These are phyloP conservation scores for Eira barbara DNA, from an alignment of 2,113 vertebrate species.

Conservation along the genomic window DNA sequence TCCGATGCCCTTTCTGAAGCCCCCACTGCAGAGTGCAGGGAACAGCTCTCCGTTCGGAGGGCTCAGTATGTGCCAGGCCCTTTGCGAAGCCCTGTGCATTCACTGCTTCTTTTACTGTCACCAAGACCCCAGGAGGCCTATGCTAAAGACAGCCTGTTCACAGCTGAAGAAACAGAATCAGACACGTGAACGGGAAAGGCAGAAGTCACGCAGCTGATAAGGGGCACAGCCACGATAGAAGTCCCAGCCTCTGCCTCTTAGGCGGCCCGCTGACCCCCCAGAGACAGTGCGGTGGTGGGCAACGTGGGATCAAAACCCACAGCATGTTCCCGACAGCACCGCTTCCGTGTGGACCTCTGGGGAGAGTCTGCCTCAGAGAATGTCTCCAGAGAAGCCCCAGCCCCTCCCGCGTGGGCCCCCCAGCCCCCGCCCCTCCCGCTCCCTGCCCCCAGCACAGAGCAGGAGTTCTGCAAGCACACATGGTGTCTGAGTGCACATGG, in stretches of 20 bases:
- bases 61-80: neutral
- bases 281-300: neutral
- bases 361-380: neutral
- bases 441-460: too few species aligned
- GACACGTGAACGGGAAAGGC: neutral
- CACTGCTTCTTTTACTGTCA: neutral
- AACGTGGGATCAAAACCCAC: neutral
- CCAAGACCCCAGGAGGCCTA: neutral
- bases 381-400: neutral
- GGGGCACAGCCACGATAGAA: neutral
- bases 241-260: neutral
- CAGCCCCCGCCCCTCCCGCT: fast-evolving
- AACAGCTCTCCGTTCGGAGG: neutral
- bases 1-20: neutral
- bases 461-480: too few species aligned
- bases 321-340: neutral
- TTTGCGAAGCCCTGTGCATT: neutral
- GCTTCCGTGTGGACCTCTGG: neutral
- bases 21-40: neutral
- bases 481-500: neutral
- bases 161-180: neutral
- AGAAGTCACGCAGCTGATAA: conserved; percentile 3
- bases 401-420: neutral
- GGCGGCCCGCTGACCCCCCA: neutral
- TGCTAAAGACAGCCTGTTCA: neutral